Base-by-base conservation (phyloP, 2,888 invertebrate species). In the Altica lythri region DNA sequence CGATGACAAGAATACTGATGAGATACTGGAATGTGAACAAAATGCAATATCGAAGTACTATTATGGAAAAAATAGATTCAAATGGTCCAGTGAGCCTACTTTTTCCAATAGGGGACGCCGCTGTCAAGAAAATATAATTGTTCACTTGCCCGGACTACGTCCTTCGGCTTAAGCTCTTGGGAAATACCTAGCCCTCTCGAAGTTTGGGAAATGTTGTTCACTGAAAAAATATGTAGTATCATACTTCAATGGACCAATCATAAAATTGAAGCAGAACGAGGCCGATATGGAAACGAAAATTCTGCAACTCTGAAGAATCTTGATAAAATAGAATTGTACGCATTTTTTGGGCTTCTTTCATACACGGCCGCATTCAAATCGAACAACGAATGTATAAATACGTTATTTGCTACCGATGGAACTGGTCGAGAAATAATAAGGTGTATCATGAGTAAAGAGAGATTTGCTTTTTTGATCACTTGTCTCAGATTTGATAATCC, bases 191-290 rank as follows among this genome's bases (percentile, higher is more conserved):
- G n/a, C n/a, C n/a, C n/a, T n/a, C n/a, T n/a, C n/a, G n/a, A n/a
- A n/a, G n/a, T n/a, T 19, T 45, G 45, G 45, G 45, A 18, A 18
- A 19, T 45, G 29, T 30, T 43, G 32, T 45, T 45, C 45, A 18
- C 18, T 30, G 32, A 45, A 17, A 16, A 45, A 45, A 45, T 45
- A 19, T 29, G 9, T 14, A 45, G 45, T 45, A 45, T 19, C 16
- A 45, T 45, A 32, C 45, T 45, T 45, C 18, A 45, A 45, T 45
- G 45, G 45, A 45, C n/a, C 34, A 32, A 45, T 32, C 19, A 45
- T 19, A 45, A 32, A 17, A 30, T 32, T n/a, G n/a, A n/a, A n/a
- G n/a, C n/a, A n/a, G n/a, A n/a, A n/a, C n/a, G n/a, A n/a, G n/a
- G n/a, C n/a, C n/a, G n/a, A n/a, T n/a, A n/a, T n/a, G n/a, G n/a